Base-by-base conservation (phyloP, 1,140 invertebrate species). In the Mya arenaria region DNA sequence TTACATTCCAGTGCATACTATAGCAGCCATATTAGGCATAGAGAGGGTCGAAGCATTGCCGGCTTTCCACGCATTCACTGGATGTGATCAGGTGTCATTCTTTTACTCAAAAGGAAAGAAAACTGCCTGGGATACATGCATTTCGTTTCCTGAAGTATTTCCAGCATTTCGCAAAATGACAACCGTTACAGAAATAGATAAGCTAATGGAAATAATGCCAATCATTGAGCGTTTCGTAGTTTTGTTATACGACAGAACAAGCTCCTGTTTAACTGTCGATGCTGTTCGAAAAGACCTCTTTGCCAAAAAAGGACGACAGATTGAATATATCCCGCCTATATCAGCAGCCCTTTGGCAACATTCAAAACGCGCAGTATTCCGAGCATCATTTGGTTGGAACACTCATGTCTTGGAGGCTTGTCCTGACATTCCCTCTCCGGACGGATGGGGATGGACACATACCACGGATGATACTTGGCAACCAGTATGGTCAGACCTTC, bases 41-140 rank as follows among this genome's bases (percentile, higher is more conserved):
- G 10, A 19, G 44, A n/a, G 34, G 36, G 32, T 25, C 17, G 25
- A 28, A 23, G 41, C 34, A n/a, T 41, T 68, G 19, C 55, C 17
- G 8, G 52, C 60, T 30, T 60, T 58, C 36, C 72, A 68, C 28
- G 10, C 62, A 17, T 77, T 60, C 30, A 48, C 48, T n/a, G 36
- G 48, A 19, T 83, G 63, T 62, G 72, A 75, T 1, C 58, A 17
- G 41, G 44, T 48, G 2, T 83, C 72, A 23, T 1, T 48, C 10
- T 75, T 83, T 48, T 10, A n/a, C 0, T 58, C 3, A 5, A 66
- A 77, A 34, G 81, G 60, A 1, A 83, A 68, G 60, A 83, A 83
- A 34, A 56, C 79, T 5, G 52, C 44, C 23, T 65, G 71, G 58
- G 19, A 72, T 4, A n/a, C 28, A 1, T 82, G 32, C 19, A 48